phyloP scores from a whole-genome alignment of 2,113 vertebrate genomes.

The Lycaon pictus region DNA sequence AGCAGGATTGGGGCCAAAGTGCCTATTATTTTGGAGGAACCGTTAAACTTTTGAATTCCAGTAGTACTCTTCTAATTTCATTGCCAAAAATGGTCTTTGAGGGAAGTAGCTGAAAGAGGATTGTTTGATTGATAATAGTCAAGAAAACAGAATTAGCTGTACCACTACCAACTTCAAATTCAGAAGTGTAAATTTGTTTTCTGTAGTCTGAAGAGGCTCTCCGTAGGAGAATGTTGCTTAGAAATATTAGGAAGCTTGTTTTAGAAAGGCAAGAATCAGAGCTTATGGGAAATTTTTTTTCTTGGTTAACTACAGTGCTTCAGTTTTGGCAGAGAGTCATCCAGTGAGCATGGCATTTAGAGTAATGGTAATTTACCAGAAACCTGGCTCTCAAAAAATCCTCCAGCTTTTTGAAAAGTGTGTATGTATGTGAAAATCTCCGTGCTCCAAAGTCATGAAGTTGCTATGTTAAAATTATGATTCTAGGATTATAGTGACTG shows the following conservation, averaged over 20 bases:
- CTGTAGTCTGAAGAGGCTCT: not conserved
- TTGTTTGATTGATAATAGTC: not conserved
- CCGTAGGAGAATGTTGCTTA: not conserved
- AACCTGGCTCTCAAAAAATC: not conserved
- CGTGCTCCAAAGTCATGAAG: not conserved
- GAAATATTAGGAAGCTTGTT: not conserved
- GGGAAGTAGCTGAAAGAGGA: not conserved
- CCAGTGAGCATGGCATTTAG: slow-evolving; percentile 24
- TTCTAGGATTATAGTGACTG: slow-evolving; percentile 60
- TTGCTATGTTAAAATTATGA: not conserved
- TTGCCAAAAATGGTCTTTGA: not conserved
- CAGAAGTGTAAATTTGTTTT: not conserved
- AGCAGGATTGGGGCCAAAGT: not conserved
- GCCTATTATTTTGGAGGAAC: slow-evolving; percentile 23
- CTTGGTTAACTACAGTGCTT: not conserved
- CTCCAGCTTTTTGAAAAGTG: not conserved
- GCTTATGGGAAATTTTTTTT: not conserved
- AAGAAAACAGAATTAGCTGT: not conserved
- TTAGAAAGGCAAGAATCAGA: slow-evolving; percentile 26
- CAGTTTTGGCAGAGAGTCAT: not conserved
- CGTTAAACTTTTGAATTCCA: not conserved
- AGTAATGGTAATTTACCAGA: not conserved
- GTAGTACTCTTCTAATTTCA: not conserved
- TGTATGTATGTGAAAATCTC: slow-evolving; percentile 6
- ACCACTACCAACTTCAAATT: not conserved